These are phyloP conservation scores for Pheosia tremula DNA, from an alignment of 2,888 invertebrate species.

Conservation along the genomic window DNA sequence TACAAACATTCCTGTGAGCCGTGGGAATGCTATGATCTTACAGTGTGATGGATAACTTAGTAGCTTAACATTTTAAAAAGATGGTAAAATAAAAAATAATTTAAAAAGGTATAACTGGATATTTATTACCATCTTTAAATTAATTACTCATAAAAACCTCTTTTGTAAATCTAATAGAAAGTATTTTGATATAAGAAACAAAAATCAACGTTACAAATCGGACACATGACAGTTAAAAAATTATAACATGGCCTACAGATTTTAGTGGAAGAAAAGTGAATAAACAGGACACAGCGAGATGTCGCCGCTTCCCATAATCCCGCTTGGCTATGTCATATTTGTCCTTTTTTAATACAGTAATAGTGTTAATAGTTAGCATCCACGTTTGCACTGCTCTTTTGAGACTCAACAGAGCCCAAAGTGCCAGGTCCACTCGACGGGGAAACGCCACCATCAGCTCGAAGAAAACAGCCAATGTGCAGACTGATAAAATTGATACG, in stretches of 20 bases:
- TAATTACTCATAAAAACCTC: slow-evolving; percentile 9
- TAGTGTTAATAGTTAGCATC: slow-evolving; percentile 50
- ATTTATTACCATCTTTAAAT: too few relatives aligned
- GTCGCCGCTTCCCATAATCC: slow-evolving; percentile 40
- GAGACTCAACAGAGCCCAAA: slow-evolving; percentile 45
- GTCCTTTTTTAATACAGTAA: slow-evolving; percentile 47
- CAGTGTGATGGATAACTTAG: too few relatives aligned
- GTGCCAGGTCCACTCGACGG: neutral
- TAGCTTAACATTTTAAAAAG: too few relatives aligned
- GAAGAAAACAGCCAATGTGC: slow-evolving; percentile 24
- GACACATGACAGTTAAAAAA: slow-evolving; percentile 25
- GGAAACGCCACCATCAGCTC: neutral
- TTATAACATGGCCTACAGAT: slow-evolving; percentile 44
- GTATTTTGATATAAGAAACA: slow-evolving; percentile 13
- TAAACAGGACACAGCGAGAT: slow-evolving; percentile 55
- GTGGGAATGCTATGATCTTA: too few relatives aligned
- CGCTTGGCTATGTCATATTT: slow-evolving; percentile 60
- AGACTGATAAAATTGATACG: slow-evolving; percentile 41
- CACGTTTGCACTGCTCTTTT: slow-evolving; percentile 53
- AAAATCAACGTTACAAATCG: slow-evolving; percentile 15
- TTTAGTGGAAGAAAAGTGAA: slow-evolving; percentile 35
- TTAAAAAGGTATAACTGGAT: too few relatives aligned
- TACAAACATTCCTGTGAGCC: too few relatives aligned
- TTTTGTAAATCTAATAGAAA: slow-evolving; percentile 18
- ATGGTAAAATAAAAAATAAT: too few relatives aligned